These are phyloP conservation scores for Polyommatus icarus DNA, from an alignment of 2,888 invertebrate genomes.

Conservation along the genomic window DNA sequence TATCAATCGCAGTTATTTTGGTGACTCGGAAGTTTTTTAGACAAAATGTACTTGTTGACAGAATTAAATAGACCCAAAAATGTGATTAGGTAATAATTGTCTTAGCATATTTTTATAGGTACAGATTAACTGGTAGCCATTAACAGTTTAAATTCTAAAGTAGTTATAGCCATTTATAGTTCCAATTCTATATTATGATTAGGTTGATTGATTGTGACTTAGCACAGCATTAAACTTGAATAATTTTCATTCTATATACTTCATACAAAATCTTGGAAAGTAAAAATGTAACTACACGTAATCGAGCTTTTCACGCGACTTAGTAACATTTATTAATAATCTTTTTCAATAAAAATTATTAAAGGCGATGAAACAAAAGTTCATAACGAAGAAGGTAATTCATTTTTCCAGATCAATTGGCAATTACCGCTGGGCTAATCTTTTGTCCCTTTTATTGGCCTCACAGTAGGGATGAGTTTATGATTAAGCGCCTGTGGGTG, in stretches of 20 bases:
- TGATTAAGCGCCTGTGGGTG: constrained; percentile 29
- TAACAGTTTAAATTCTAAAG: neutral
- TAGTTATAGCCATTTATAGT: neutral
- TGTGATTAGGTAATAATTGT: neutral
- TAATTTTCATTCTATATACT: no score
- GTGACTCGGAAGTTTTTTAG: constrained; percentile 14
- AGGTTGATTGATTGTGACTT: no score
- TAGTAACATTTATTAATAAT: no score
- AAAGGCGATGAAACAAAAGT: neutral
- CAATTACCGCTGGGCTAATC: constrained; percentile 25
- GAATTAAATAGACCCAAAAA: neutral
- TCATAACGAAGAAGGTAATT: neutral
- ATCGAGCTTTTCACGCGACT: neutral
- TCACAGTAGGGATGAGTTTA: constrained; percentile 27
- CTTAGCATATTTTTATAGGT: neutral
- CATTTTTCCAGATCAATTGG: constrained; percentile 28
- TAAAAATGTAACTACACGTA: neutral
- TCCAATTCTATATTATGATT: no score
- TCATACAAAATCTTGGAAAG: no score
- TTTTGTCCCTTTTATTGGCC: constrained; percentile 28
- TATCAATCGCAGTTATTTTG: constrained; percentile 27
- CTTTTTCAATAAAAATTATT: neutral
- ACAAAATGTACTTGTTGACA: neutral
- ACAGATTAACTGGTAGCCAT: neutral
- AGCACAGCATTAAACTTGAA: no score